Evolutionary conservation across 2,888 invertebrate genomes (phyloP).

Genomic region (Caenorhabditis sp.): DNA sequence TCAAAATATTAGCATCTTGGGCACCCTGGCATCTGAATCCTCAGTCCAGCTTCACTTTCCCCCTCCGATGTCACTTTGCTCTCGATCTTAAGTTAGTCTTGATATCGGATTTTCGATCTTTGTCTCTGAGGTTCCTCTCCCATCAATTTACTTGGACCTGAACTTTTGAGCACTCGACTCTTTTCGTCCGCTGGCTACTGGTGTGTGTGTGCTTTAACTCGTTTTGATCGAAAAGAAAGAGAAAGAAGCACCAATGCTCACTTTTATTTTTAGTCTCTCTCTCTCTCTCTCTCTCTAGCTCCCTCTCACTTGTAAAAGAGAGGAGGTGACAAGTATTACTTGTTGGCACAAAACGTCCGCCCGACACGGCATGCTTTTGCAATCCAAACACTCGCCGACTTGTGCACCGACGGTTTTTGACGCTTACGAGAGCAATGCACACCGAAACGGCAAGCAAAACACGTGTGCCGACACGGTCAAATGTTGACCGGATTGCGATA

Average conservation of each 20-base stretch:
- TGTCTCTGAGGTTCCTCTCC: conserved; percentile 1
- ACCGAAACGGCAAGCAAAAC: conserved; percentile 10
- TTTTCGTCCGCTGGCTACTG: conserved; percentile 40
- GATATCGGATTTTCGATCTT: conserved; percentile 48
- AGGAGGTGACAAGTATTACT: conserved; percentile 28
- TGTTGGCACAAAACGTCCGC: conserved; percentile 48
- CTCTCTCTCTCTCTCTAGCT: not conserved
- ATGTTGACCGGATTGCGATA: too few relatives aligned
- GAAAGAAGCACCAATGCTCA: conserved; percentile 51
- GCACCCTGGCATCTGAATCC: too few relatives aligned
- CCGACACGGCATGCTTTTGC: not conserved
- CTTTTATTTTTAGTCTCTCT: conserved; percentile 41
- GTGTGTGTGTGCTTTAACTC: conserved; percentile 12
- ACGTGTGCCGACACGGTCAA: too few relatives aligned
- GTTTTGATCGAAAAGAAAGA: not conserved
- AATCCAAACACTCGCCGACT: conserved; percentile 7
- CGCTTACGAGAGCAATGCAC: conserved; percentile 38
- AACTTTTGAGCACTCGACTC: conserved; percentile 40
- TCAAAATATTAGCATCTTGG: too few relatives aligned
- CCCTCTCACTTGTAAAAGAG: too few relatives aligned
- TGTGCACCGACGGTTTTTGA: conserved; percentile 33
- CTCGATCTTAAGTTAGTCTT: too few relatives aligned
- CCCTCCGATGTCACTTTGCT: too few relatives aligned
- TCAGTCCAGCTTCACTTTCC: too few relatives aligned
- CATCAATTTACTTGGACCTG: conserved; percentile 34